Percentiles rank a stretch among this genome's conserved stretches.
Evolutionary conservation across 2,888 invertebrate genomes (phyloP).

Genomic region (Acrocera orbiculus): DNA sequence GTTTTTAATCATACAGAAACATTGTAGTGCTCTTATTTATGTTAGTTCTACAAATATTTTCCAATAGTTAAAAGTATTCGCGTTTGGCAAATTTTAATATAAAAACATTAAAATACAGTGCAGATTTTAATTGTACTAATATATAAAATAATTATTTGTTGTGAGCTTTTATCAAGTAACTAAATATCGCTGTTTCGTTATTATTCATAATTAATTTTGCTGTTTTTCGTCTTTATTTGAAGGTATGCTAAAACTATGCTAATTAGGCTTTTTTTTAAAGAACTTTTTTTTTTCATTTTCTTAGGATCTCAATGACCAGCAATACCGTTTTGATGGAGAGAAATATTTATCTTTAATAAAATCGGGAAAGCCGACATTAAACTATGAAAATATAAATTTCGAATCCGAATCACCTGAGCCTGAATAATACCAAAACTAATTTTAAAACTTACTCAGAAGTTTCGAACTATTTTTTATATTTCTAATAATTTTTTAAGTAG

Average conservation of each 20-base stretch:
- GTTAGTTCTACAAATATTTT: too few species aligned
- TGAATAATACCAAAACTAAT: slow-evolving; percentile 13
- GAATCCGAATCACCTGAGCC: slow-evolving; percentile 19
- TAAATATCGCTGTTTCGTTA: neutral
- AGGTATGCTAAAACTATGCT: neutral
- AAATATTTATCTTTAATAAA: slow-evolving; percentile 27
- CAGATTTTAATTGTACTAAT: too few species aligned
- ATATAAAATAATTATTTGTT: too few species aligned
- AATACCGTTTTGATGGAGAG: slow-evolving; percentile 29
- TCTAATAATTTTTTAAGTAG: too few species aligned
- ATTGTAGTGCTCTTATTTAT: too few species aligned
- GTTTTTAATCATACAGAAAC: too few species aligned
- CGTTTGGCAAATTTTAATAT: too few species aligned
- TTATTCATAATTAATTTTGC: neutral
- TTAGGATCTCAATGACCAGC: slow-evolving; percentile 29
- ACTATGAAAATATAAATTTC: slow-evolving; percentile 22
- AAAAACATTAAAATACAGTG: too few species aligned
- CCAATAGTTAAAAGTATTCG: too few species aligned
- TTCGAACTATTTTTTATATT: too few species aligned
- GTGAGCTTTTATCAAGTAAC: too few species aligned
- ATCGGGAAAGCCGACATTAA: slow-evolving; percentile 27
- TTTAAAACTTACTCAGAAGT: too few species aligned
- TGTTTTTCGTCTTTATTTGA: neutral
- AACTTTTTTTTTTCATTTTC: neutral
- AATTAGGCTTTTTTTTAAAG: neutral